These are phyloP conservation scores for Orthosia cruda DNA, from an alignment of 2,888 invertebrate species.

Conservation along the genomic window DNA sequence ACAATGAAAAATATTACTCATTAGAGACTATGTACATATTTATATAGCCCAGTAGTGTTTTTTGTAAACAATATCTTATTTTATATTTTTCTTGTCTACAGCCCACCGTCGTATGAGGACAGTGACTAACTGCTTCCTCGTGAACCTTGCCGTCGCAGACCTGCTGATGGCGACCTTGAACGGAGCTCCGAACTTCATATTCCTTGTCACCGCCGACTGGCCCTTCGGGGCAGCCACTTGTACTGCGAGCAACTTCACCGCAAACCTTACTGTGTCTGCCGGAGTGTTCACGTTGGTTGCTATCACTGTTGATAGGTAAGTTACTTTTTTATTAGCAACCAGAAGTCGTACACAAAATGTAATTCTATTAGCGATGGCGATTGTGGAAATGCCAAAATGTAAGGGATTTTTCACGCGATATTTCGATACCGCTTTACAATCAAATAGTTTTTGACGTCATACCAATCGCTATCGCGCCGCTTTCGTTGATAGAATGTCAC, in stretches of 20 bases:
- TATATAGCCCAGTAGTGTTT: background rate
- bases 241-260: conserved; percentile 97
- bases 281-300: conserved; percentile 98
- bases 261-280: conserved; percentile 97
- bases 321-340: conserved; percentile 11
- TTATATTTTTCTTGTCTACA: conserved; percentile 77
- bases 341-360: no score
- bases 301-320: conserved; percentile 97
- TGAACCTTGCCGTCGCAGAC: conserved; percentile 97
- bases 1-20: background rate
- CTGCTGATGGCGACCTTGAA: conserved; percentile 96
- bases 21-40: no score
- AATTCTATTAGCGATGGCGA: no score
- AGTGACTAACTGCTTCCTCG: conserved; percentile 97
- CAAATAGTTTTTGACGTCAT: no score
- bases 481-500: no score
- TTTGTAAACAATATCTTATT: no score
- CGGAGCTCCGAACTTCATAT: conserved; percentile 97
- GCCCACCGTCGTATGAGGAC: conserved; percentile 96
- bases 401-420: no score
- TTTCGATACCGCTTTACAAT: no score
- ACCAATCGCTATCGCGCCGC: no score
- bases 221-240: conserved; percentile 96
- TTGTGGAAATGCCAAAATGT: no score
- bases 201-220: conserved; percentile 97